Evolutionary conservation across 2,797 vertebrate species (phyloP).

Genomic region (Myotis daubentonii): DNA sequence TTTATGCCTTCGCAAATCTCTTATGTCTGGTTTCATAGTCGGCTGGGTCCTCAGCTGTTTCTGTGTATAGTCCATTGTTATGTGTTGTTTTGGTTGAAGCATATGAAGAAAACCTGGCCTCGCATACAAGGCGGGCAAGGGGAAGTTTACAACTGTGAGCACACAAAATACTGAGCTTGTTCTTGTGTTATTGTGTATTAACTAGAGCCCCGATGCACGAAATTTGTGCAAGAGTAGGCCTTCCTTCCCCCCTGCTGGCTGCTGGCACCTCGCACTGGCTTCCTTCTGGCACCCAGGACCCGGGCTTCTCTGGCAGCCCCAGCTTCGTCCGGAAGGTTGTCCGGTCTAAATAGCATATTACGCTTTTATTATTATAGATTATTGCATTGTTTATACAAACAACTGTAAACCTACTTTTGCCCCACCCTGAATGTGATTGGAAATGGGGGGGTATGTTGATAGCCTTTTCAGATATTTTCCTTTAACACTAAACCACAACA

Average conservation of each 20-base stretch:
- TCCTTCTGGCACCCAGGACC: too few species aligned
- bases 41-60: too few species aligned
- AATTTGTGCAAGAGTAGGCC: too few species aligned
- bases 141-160: background rate
- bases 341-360: too few species aligned
- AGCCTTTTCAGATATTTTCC: background rate
- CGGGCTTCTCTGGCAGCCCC: too few species aligned
- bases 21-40: background rate
- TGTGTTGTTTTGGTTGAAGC: background rate
- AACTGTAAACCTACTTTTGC: background rate
- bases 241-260: too few species aligned
- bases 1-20: too few species aligned
- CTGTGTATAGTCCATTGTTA: rapidly evolving
- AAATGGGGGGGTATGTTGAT: background rate
- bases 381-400: background rate
- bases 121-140: background rate
- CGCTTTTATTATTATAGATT: too few species aligned
- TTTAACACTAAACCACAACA: background rate
- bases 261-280: too few species aligned
- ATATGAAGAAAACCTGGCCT: background rate
- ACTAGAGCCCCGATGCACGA: too few species aligned
- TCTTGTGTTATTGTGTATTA: background rate
- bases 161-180: too few species aligned
- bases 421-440: background rate
- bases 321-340: too few species aligned